A percentile compares a stretch with the other conserved stretches of the same genome.
Evolutionary conservation across 2,797 vertebrate genomes (phyloP).

Genomic region (Mycteria americana): DNA sequence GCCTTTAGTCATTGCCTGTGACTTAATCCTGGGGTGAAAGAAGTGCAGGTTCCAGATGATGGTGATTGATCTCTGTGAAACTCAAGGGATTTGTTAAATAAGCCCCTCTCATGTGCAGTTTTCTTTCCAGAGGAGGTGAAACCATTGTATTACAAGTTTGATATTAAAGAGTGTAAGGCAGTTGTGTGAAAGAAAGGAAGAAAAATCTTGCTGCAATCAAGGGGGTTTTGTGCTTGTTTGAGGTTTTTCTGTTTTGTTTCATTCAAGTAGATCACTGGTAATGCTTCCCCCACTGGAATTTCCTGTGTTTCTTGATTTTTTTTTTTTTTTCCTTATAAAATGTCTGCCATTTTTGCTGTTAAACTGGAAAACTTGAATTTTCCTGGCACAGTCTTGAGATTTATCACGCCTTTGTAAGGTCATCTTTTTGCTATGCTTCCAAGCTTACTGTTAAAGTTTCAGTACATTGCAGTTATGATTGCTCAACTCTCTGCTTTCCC

Average conservation of each 20-base stretch:
- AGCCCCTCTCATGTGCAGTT: background rate
- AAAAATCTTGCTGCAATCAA: background rate
- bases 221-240: background rate
- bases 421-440: slow-evolving; percentile 36
- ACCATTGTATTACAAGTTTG: background rate
- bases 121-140: background rate
- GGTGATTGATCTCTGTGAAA: background rate
- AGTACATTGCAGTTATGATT: slow-evolving; percentile 48
- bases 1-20: background rate
- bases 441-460: slow-evolving; percentile 53
- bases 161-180: background rate
- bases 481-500: slow-evolving; percentile 32
- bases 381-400: background rate
- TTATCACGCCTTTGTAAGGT: background rate
- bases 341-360: background rate
- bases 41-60: background rate
- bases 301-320: rapidly evolving
- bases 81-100: background rate
- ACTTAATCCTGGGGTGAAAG: background rate
- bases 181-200: background rate
- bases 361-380: background rate
- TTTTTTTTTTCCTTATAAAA: background rate
- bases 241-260: background rate
- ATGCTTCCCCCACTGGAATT: background rate
- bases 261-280: background rate